A percentile compares a stretch with the other conserved stretches of the same genome.
Conservation (phyloP, 2,797 vertebrate species). For the Catamblyrhynchus diadema region DNA sequence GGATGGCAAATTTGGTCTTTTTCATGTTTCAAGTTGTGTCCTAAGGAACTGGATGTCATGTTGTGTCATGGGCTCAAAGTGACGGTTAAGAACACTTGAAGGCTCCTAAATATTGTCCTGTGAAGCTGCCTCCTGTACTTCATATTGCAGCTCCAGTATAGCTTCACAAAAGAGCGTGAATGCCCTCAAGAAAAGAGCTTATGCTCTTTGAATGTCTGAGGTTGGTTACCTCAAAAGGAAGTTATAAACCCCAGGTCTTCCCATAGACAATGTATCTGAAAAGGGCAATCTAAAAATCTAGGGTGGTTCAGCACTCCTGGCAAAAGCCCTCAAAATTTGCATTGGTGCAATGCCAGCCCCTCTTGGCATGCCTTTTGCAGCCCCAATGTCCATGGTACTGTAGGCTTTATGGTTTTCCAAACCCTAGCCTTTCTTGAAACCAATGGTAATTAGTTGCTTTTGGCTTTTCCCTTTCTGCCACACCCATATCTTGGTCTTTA, state of each 20-base stretch:
- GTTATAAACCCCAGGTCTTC: background rate
- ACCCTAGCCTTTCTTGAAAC: background rate
- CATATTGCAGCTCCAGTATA: background rate
- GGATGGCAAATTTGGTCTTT: background rate
- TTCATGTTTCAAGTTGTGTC: background rate
- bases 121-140: background rate
- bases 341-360: background rate
- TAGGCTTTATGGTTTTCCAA: background rate
- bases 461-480: background rate
- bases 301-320: background rate
- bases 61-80: background rate
- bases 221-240: background rate
- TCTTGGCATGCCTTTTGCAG: background rate
- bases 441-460: background rate
- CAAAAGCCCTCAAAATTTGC: background rate
- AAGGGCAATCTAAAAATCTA: background rate
- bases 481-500: background rate
- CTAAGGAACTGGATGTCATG: background rate
- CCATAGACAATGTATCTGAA: background rate
- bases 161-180: background rate
- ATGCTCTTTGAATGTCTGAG: background rate
- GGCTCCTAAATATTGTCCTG: background rate
- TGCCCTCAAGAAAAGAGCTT: background rate
- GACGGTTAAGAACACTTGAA: background rate
- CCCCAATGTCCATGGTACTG: background rate